Evolutionary conservation across 2,113 vertebrate genomes (phyloP).

Genomic region (Myanophis thanlyinensis): DNA sequence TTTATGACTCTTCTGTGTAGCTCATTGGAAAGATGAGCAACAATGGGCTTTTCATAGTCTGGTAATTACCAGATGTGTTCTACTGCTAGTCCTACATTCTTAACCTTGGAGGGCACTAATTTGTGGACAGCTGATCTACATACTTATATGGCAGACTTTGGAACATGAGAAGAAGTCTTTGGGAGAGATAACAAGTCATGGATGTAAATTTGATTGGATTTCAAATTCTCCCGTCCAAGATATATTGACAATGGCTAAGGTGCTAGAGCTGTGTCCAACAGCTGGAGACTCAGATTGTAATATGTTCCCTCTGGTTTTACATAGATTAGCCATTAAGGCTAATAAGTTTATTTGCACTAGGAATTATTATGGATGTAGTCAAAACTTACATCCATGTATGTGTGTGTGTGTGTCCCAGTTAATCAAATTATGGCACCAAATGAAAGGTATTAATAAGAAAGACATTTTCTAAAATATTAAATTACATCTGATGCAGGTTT

Average conservation of each 20-base stretch:
- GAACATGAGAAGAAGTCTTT: background rate
- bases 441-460: background rate
- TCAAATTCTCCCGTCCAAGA: background rate
- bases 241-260: background rate
- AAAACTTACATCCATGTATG: background rate
- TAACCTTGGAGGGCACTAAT: background rate
- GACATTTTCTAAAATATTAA: background rate
- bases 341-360: background rate
- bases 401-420: background rate
- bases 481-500: background rate
- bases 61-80: background rate
- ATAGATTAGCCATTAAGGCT: background rate
- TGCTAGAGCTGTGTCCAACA: background rate
- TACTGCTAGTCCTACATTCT: background rate
- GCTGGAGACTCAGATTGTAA: background rate
- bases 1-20: background rate
- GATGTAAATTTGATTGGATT: background rate
- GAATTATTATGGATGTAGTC: background rate
- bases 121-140: background rate
- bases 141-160: background rate
- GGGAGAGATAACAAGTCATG: background rate
- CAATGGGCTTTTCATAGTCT: background rate
- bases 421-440: background rate
- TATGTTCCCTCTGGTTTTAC: background rate
- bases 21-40: background rate